phyloP scores from a whole-genome alignment of 2,797 vertebrate species.

The Poecilia picta region DNA sequence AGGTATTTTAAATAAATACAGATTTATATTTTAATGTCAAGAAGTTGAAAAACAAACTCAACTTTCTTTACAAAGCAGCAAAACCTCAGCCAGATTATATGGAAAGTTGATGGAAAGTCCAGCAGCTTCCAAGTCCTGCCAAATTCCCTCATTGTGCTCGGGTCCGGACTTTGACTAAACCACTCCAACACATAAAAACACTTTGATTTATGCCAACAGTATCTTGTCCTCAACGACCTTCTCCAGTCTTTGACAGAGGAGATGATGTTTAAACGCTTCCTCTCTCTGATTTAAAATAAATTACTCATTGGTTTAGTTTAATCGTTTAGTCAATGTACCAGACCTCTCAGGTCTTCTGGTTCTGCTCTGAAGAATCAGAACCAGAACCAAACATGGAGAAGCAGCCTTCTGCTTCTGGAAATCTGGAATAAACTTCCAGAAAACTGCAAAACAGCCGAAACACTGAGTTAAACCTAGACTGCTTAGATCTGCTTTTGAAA shows the following conservation, averaged over 20 bases:
- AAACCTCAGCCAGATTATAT: not conserved
- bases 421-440: too few relatives aligned
- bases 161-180: not conserved
- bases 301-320: too few relatives aligned
- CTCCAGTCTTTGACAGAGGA: not conserved
- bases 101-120: too few relatives aligned
- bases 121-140: not conserved
- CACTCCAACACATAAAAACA: not conserved
- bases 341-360: too few relatives aligned
- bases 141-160: not conserved
- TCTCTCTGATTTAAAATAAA: too few relatives aligned
- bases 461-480: too few relatives aligned
- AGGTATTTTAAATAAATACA: not conserved
- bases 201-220: not conserved
- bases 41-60: not conserved
- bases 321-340: too few relatives aligned
- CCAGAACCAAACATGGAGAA: too few relatives aligned
- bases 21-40: not conserved
- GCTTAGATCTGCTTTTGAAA: too few relatives aligned
- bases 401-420: too few relatives aligned
- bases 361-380: too few relatives aligned
- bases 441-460: too few relatives aligned
- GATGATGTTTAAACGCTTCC: not conserved
- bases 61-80: not conserved
- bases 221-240: not conserved